Percentiles rank a stretch among this genome's conserved stretches.
phyloP scores from a whole-genome alignment of 2,797 vertebrate genomes.

The Acanthornis magna region DNA sequence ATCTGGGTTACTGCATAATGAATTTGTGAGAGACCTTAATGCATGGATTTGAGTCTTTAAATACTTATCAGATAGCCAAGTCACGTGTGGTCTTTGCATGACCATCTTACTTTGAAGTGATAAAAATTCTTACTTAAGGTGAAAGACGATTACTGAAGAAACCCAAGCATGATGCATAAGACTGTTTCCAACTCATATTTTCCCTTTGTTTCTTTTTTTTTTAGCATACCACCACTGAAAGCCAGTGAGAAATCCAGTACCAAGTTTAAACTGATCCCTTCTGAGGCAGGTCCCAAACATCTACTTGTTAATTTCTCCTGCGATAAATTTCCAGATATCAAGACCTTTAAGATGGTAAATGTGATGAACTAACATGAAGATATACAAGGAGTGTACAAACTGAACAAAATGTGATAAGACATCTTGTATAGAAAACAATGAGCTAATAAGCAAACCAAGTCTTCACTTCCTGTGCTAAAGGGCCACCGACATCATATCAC shows the following conservation, averaged over 20 bases:
- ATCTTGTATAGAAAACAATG: background rate
- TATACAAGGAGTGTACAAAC: background rate
- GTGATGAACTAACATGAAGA: constrained; percentile 60
- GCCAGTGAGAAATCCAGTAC: constrained; percentile 64
- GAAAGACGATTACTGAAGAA: background rate
- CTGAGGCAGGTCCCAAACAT: constrained; percentile 68
- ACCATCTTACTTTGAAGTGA: background rate
- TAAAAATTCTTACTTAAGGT: background rate
- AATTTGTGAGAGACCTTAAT: background rate
- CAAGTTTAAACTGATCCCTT: constrained; percentile 70
- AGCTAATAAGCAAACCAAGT: background rate
- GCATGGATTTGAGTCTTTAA: background rate
- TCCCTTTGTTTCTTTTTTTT: background rate
- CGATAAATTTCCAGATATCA: constrained; percentile 73
- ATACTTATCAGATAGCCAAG: background rate
- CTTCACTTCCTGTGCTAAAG: background rate
- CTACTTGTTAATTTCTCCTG: constrained; percentile 76
- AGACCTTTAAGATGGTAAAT: constrained; percentile 70
- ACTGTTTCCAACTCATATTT: background rate
- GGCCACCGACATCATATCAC: background rate
- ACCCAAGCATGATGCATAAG: background rate
- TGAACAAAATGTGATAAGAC: background rate
- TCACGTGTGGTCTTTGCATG: background rate
- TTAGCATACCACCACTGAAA: constrained; percentile 65
- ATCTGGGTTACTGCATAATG: background rate